phyloP scores from a whole-genome alignment of 2,888 invertebrate species.

The Pycnomerus fuliginosus region DNA sequence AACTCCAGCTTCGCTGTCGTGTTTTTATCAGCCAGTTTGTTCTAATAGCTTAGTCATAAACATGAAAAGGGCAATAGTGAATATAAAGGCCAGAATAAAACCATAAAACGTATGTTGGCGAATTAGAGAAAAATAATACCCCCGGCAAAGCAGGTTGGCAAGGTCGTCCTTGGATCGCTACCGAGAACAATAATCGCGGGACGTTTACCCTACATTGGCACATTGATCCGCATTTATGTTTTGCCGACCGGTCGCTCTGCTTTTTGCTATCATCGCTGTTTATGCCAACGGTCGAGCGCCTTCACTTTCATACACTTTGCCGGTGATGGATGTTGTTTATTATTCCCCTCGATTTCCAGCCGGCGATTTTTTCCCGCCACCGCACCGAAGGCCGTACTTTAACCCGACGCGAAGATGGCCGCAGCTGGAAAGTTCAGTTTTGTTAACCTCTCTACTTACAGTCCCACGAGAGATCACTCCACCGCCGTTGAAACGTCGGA shows the following conservation, averaged over 20 bases:
- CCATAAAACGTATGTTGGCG: too few relatives aligned
- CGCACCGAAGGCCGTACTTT: slow-evolving; percentile 14
- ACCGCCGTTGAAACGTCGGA: too few relatives aligned
- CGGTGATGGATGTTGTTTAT: slow-evolving; percentile 17
- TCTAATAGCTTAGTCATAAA: too few relatives aligned
- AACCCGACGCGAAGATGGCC: slow-evolving; percentile 8
- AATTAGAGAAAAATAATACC: neutral
- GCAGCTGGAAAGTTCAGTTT: slow-evolving; percentile 21
- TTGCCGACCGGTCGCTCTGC: slow-evolving; percentile 20
- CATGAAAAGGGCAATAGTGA: too few relatives aligned
- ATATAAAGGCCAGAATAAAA: too few relatives aligned
- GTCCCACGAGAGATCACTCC: slow-evolving; percentile 11
- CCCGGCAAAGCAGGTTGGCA: slow-evolving; percentile 33
- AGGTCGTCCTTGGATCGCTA: slow-evolving; percentile 32
- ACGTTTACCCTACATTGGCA: slow-evolving; percentile 36
- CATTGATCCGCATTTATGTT: slow-evolving; percentile 35
- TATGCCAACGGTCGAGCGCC: slow-evolving; percentile 15
- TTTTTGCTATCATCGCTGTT: slow-evolving; percentile 20
- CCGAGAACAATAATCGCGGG: slow-evolving; percentile 36
- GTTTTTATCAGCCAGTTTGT: too few relatives aligned
- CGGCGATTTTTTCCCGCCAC: neutral
- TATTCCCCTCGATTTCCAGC: slow-evolving; percentile 3
- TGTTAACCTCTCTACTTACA: slow-evolving; percentile 17
- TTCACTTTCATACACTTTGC: slow-evolving; percentile 26
- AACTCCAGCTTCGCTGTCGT: slow-evolving; percentile 4